Conservation (phyloP, 1,140 invertebrate genomes). For the Bombus picipes region DNA sequence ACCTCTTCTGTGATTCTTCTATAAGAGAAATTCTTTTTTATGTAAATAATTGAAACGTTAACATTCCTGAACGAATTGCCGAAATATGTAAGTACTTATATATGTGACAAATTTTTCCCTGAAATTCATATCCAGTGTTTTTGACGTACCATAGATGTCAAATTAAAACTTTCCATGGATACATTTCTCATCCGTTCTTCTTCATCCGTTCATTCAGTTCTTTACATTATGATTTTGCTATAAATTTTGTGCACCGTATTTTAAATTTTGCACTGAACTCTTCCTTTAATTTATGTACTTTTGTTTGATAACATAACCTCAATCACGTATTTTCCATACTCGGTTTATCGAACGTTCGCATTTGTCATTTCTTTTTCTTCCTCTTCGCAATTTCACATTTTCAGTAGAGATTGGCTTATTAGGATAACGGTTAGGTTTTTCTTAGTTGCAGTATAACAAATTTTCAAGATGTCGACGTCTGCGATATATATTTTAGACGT, state of each 20-base stretch:
- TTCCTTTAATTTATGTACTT: background rate
- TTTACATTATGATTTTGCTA: rapidly evolving
- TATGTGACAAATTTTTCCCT: background rate
- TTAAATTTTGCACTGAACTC: background rate
- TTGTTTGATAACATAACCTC: conserved; percentile 29
- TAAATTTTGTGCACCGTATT: background rate
- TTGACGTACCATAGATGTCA: background rate
- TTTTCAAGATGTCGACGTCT: conserved; percentile 90
- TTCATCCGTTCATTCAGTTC: background rate
- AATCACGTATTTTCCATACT: too few relatives aligned
- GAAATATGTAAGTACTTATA: background rate
- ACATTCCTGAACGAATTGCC: conserved; percentile 15
- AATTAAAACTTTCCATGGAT: background rate
- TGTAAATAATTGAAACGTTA: conserved; percentile 44
- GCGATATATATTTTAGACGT: conserved; percentile 99
- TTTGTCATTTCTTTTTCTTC: rapidly evolving
- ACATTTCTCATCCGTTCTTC: too few relatives aligned
- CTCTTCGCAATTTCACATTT: background rate
- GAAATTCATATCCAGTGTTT: background rate
- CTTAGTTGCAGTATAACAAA: conserved; percentile 75
- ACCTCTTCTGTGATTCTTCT: background rate
- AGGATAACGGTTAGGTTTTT: background rate
- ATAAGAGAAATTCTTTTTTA: conserved; percentile 2
- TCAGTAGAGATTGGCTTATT: too few relatives aligned
- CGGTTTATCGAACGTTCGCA: background rate